phyloP scores from a whole-genome alignment of 2,797 vertebrate genomes.

The Chlorospingus semifuscus region DNA sequence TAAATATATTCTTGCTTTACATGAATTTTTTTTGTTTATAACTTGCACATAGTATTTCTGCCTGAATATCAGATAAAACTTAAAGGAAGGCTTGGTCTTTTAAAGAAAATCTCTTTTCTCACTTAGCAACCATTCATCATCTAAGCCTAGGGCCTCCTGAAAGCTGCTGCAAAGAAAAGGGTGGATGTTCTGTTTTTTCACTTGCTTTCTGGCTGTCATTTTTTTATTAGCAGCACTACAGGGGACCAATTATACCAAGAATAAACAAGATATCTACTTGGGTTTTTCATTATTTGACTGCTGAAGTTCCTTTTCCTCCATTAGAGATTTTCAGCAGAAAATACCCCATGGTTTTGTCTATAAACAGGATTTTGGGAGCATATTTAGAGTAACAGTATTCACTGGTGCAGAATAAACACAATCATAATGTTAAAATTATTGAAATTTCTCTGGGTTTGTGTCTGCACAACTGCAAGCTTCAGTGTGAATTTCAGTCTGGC shows the following conservation, averaged over 20 bases:
- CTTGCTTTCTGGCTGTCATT: conserved; percentile 18
- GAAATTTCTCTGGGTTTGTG: background rate
- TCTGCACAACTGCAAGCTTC: background rate
- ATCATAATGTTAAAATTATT: conserved; percentile 9
- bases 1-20: background rate
- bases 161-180: conserved; percentile 6
- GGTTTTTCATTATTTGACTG: conserved; percentile 17
- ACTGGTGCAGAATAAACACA: conserved; percentile 27
- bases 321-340: conserved; percentile 11
- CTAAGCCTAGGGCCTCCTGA: background rate
- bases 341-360: conserved; percentile 5
- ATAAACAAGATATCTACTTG: conserved; percentile 51
- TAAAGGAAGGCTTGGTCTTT: background rate
- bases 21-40: background rate
- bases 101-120: conserved; percentile 19
- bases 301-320: background rate
- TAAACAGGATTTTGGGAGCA: background rate
- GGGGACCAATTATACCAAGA: conserved; percentile 41
- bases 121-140: background rate
- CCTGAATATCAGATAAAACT: conserved; percentile 3
- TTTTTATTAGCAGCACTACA: conserved; percentile 47
- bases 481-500: background rate
- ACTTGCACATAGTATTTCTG: background rate
- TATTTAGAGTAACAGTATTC: background rate
- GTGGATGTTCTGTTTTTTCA: background rate